These are phyloP conservation scores for Heterodera schachtii DNA, from an alignment of 1,140 invertebrate species.

Conservation along the genomic window DNA sequence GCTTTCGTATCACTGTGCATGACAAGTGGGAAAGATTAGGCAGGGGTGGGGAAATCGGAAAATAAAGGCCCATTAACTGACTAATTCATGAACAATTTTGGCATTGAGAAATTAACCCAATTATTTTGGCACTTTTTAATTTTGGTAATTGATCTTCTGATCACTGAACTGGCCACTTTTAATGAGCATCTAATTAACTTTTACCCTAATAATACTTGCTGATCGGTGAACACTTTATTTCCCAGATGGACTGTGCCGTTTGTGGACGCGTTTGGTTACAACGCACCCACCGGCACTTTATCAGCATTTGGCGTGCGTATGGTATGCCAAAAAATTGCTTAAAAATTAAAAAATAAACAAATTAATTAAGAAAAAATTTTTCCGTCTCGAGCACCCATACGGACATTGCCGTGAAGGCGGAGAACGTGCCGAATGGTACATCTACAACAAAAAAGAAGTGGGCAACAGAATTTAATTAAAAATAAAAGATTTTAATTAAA, in stretches of 20 bases:
- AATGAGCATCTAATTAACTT: too few species aligned
- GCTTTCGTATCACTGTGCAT: slow-evolving; percentile 64
- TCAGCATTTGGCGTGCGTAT: slow-evolving; percentile 64
- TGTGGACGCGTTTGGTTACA: slow-evolving; percentile 64
- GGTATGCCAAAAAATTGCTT: slow-evolving; percentile 31
- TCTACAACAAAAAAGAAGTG: slow-evolving; percentile 46
- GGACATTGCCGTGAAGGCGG: slow-evolving; percentile 58
- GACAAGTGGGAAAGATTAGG: slow-evolving; percentile 49
- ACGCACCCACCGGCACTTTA: slow-evolving; percentile 63
- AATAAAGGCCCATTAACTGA: too few species aligned
- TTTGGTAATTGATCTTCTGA: too few species aligned
- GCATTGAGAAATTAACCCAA: too few species aligned
- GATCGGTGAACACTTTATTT: too few species aligned
- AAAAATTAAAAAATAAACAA: background rate
- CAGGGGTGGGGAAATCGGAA: too few species aligned
- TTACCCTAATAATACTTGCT: too few species aligned
- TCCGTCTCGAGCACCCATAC: slow-evolving; percentile 55
- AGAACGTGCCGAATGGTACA: slow-evolving; percentile 52
- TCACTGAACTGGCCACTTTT: too few species aligned
- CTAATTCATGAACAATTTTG: too few species aligned
- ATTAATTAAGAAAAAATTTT: slow-evolving; percentile 58
- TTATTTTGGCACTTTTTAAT: too few species aligned
- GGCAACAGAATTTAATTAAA: too few species aligned
- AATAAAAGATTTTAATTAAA: too few species aligned
- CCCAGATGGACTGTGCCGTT: slow-evolving; percentile 55